Base-by-base conservation (phyloP, 2,888 invertebrate species). In the Ramazzottius varieornatus region DNA sequence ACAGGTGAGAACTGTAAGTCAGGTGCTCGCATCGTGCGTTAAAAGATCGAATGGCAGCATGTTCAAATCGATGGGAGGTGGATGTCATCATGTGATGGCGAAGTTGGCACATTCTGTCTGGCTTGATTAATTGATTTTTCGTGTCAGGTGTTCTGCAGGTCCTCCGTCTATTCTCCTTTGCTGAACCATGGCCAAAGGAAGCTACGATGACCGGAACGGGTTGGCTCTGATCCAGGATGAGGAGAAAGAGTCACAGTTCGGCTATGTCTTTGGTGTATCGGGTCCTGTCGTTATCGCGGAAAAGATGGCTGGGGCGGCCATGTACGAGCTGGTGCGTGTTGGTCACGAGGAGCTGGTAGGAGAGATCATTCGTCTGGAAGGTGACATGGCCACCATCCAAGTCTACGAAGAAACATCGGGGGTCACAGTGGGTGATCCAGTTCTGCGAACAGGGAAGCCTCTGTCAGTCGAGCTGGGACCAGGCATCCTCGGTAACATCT, bases 241-340 rank as follows among this genome's bases (percentile, higher is more conserved):
- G 73, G 90, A 90, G 70, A 83, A 82, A 73, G 96, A 98, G 79
- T 82, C 84, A 63, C 83, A 79, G 73, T 93, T 87, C 77, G 98
- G 98, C 70, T 93, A 86, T 78, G 96, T 98, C 46, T 90, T 83
- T 75, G 94, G 92, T 54, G 98, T 98, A 32, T 98, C 96, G 66
- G 98, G 98, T 71, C 96, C 96, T 79, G 98, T 99, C 78, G 98
- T 99, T 65, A 96, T 93, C 68, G 98, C 98, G 70, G 92, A 98
- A 78, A 86, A 87, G 77, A 99, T 99, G 98, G 85, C 93, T 67
- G 98, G 98, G 68, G 88, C 96, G 33, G 96, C 96, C 82, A 98
- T 98, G 94, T 98, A 96, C 84, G 98, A 98, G 80, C 78, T 99
- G 81, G 98, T 99, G 69, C 85, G 98, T 71, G 98, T 99, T 54